Evolutionary conservation across 1,140 invertebrate species (phyloP).

Genomic region (Melitaea cinxia): DNA sequence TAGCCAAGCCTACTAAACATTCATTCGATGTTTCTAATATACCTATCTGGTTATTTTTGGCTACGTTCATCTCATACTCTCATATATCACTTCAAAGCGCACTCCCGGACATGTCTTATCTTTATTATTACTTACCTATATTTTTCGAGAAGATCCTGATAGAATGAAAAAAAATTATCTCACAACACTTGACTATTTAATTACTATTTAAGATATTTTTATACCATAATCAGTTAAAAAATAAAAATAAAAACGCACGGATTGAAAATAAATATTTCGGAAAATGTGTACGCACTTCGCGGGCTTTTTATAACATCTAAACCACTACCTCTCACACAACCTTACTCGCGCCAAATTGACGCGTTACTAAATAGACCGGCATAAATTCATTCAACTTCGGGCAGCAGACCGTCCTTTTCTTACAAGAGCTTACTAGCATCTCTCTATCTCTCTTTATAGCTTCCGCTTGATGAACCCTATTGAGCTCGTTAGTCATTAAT

Average conservation of each 20-base stretch:
- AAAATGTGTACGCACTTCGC: constrained; percentile 47
- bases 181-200: constrained; percentile 15
- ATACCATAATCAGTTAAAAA: background rate
- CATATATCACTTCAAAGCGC: constrained; percentile 61
- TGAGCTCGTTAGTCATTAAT: constrained; percentile 81
- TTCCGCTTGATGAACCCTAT: constrained; percentile 80
- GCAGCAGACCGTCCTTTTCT: constrained; percentile 46
- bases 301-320: constrained; percentile 54
- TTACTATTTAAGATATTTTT: constrained; percentile 4
- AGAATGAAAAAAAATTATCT: constrained; percentile 3
- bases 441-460: constrained; percentile 52
- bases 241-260: constrained; percentile 1
- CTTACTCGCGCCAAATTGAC: constrained; percentile 78
- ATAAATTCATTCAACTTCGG: constrained; percentile 80
- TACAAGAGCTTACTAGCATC: constrained; percentile 25
- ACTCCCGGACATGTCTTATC: constrained; percentile 61
- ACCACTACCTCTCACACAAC: constrained; percentile 55
- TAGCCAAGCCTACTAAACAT: constrained; percentile 28
- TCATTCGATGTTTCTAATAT: constrained; percentile 42
- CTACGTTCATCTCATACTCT: constrained; percentile 55
- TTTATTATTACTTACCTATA: constrained; percentile 48
- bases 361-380: constrained; percentile 78
- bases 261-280: constrained; percentile 7
- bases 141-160: constrained; percentile 26
- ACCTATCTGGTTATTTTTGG: constrained; percentile 59